Percentiles rank a stretch among this genome's conserved stretches.
Conservation (phyloP, 1,140 invertebrate species). For the Drosophila subobscura region DNA sequence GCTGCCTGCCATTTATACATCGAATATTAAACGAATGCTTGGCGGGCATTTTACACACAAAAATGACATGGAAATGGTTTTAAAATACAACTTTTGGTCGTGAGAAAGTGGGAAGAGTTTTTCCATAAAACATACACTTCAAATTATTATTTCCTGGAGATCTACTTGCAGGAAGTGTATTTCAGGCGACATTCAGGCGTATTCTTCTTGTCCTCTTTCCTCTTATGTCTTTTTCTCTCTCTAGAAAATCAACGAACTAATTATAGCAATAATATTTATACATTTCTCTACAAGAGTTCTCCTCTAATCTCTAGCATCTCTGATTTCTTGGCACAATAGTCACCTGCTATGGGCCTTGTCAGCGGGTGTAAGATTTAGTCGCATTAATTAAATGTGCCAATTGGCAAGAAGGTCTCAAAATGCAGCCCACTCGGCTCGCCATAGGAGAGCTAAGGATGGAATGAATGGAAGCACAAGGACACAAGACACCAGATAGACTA, state of each 20-base stretch:
- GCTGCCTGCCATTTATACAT: slow-evolving; percentile 48
- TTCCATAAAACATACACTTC: too few relatives aligned
- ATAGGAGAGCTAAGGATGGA: slow-evolving; percentile 54
- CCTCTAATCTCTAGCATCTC: not conserved
- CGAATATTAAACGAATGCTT: slow-evolving; percentile 46
- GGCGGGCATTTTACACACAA: slow-evolving; percentile 23
- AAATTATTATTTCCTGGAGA: too few relatives aligned
- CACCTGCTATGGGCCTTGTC: slow-evolving; percentile 20
- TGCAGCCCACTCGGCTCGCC: slow-evolving; percentile 18
- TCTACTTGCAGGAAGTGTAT: too few relatives aligned
- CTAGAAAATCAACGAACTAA: too few relatives aligned
- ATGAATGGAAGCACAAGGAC: slow-evolving; percentile 38
- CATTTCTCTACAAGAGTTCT: not conserved
- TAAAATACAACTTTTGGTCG: not conserved
- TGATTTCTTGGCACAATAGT: not conserved
- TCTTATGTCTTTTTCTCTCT: too few relatives aligned
- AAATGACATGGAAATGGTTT: not conserved
- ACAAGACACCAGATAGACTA: slow-evolving; percentile 5
- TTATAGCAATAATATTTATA: not conserved
- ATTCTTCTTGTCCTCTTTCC: too few relatives aligned
- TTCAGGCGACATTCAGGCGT: too few relatives aligned
- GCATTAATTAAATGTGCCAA: slow-evolving; percentile 46
- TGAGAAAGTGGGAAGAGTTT: too few relatives aligned
- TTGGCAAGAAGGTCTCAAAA: slow-evolving; percentile 18
- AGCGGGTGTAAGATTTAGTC: slow-evolving; percentile 37